phyloP scores from a whole-genome alignment of 2,888 invertebrate genomes.

The Diarsia dahlii region DNA sequence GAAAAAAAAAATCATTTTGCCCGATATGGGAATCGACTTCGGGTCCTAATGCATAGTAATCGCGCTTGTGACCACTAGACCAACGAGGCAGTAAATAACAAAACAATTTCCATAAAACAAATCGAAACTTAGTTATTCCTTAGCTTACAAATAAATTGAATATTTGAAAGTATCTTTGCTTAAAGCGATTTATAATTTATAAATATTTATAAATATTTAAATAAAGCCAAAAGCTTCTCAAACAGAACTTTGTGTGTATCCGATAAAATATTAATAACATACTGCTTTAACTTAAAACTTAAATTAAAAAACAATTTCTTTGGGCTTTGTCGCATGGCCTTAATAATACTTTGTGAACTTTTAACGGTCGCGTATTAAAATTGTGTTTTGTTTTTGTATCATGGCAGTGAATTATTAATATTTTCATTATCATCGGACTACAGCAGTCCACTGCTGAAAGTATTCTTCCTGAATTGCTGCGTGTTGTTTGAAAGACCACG shows the following conservation, averaged over 20 bases:
- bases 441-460: no score
- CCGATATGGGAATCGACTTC: no score
- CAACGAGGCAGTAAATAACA: no score
- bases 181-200: constrained; percentile 21
- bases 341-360: constrained; percentile 24
- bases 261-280: constrained; percentile 46
- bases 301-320: constrained; percentile 20
- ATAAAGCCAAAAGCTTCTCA: background rate
- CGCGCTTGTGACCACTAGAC: no score
- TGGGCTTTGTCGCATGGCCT: constrained; percentile 1
- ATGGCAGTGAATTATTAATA: no score
- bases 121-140: background rate
- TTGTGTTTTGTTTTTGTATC: background rate
- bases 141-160: constrained; percentile 25
- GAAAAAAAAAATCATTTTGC: no score
- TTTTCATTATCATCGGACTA: no score
- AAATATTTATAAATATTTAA: constrained; percentile 53
- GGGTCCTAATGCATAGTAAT: no score
- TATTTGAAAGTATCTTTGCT: constrained; percentile 29
- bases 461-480: no score
- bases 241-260: constrained; percentile 31
- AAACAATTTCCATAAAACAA: constrained; percentile 6
- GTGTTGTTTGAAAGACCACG: no score
- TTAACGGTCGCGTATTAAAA: background rate
- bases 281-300: constrained; percentile 15